phyloP scores from a whole-genome alignment of 1,140 invertebrate genomes.

The Tribolium madens region DNA sequence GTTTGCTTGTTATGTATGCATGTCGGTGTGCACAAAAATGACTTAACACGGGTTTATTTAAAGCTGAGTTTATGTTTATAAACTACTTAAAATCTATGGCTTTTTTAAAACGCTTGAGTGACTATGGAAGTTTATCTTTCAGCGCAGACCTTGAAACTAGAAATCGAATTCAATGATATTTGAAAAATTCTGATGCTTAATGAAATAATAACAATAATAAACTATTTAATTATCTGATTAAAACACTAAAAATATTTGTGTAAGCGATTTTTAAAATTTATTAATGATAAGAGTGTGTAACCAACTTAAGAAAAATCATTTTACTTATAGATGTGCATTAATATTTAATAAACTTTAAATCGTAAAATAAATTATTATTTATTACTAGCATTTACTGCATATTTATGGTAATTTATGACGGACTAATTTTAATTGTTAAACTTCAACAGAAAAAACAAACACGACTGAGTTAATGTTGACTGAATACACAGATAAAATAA shows the following conservation, averaged over 20 bases:
- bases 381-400: background rate
- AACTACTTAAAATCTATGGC: background rate
- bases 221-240: background rate
- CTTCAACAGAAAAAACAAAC: background rate
- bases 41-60: background rate
- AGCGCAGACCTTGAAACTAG: background rate
- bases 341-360: background rate
- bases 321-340: background rate
- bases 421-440: background rate
- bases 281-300: background rate
- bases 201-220: background rate
- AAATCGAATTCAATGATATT: background rate
- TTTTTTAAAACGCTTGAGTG: background rate
- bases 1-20: background rate
- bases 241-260: background rate
- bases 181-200: background rate
- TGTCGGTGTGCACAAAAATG: background rate
- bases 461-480: background rate
- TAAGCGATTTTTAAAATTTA: background rate
- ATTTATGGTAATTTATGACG: background rate
- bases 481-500: background rate
- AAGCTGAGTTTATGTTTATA: background rate
- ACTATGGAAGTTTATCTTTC: background rate
- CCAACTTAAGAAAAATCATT: background rate
- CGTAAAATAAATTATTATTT: background rate